These are phyloP conservation scores for Notiomystis cincta DNA, from an alignment of 2,113 vertebrate species.

Conservation along the genomic window DNA sequence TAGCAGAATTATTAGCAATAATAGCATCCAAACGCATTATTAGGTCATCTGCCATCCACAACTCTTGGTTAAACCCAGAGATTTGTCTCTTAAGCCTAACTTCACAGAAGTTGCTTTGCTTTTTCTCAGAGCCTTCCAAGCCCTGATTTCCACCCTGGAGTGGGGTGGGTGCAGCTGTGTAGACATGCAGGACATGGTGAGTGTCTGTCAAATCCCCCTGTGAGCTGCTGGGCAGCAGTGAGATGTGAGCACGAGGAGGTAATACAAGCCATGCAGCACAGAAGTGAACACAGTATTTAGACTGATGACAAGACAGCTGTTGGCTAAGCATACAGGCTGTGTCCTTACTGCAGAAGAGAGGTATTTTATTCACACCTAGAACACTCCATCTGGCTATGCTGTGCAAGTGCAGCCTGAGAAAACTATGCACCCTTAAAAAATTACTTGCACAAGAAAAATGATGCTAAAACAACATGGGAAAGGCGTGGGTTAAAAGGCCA, in stretches of 20 bases:
- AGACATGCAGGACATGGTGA: not conserved
- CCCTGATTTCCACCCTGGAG: not conserved
- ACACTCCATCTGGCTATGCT: not conserved
- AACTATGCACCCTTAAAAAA: not conserved
- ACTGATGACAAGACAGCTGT: not conserved
- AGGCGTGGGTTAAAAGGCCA: not conserved
- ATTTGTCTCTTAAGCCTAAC: not conserved
- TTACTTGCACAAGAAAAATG: not conserved
- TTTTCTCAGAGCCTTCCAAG: not conserved
- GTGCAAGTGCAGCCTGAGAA: not conserved
- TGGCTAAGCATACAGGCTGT: not conserved
- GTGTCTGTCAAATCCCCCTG: not conserved
- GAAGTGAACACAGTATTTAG: not conserved
- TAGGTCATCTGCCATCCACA: not conserved
- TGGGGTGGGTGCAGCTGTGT: not conserved
- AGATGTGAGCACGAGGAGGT: not conserved
- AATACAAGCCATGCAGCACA: not conserved
- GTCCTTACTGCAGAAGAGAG: not conserved
- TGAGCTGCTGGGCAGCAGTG: not conserved
- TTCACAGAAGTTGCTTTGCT: not conserved
- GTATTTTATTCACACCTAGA: not conserved
- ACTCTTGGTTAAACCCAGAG: not conserved
- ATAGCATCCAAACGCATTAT: conserved; percentile 29
- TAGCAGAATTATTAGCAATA: conserved; percentile 52
- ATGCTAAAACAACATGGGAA: not conserved